Base-by-base conservation (phyloP, 2,888 invertebrate species). In the Dolichopus griseipennis region DNA sequence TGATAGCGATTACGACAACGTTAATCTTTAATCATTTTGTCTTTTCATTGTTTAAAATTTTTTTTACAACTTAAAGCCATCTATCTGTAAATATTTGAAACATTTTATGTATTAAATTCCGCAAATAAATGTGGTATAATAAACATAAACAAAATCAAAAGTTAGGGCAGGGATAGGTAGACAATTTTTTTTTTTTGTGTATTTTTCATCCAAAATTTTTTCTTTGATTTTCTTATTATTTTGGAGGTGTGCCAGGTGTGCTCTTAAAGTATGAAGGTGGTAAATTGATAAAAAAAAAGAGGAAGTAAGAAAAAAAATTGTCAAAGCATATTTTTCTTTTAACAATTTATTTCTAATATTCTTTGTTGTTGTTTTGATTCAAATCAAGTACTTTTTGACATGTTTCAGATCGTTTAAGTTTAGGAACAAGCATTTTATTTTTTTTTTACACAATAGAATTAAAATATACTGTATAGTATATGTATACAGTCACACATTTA, bases 341-440 rank as follows among this genome's bases (percentile, higher is more conserved):
- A n/a, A n/a, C n/a, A n/a, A n/a, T n/a, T n/a, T 41, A 9, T 1
- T 41, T 41, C 8, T 15, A 5, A 27, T 27, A 4, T 5, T 27
- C 5, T 27, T 27, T 27, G 41, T 15, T 41, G 6, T 52, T 52
- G 6, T n/a, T 18, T n/a, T 52, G 9, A 18, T 18, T 52, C 52
- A 52, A 52, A 52, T 52, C 52, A 52, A 52, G 52, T 52, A 52
- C 52, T 52, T 52, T 52, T 52, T 52, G 52, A 52, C 52, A 52
- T 52, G 52, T 52, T 52, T 52, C n/a, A 52, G 18, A 52, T 52
- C 52, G 52, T 52, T 52, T 52, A 52, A 52, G 18, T 52, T 12
- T 18, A 5, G 27, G 15, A 15, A 52, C 15, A 15, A 52, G 8
- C 8, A 37, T 37, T 37, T 37, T 37, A 2, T 37, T 37, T 8